Evolutionary conservation across 2,113 vertebrate species (phyloP).

Genomic region (Stigmatopora argus): DNA sequence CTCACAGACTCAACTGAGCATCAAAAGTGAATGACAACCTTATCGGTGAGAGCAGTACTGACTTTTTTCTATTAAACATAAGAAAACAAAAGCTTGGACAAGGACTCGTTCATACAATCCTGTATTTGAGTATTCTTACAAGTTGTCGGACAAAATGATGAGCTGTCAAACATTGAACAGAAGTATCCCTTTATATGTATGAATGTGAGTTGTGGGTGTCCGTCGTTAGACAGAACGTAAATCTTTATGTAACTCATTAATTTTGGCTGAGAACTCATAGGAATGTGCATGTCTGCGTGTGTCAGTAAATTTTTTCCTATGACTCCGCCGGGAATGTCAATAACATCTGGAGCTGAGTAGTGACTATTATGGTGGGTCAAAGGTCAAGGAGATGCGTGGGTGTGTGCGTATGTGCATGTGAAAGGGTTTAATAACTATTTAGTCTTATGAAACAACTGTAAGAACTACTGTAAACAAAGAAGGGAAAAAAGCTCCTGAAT

Average conservation of each 20-base stretch:
- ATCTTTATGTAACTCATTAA: neutral
- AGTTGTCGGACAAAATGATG: conserved; percentile 19
- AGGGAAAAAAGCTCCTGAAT: neutral
- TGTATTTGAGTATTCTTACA: conserved; percentile 19
- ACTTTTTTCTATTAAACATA: neutral
- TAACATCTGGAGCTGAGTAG: conserved; percentile 59
- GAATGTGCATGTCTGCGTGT: conserved; percentile 13
- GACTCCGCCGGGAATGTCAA: conserved; percentile 38
- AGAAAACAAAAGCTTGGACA: conserved; percentile 8
- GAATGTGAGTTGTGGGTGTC: neutral
- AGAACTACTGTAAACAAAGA: neutral
- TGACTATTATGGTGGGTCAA: conserved; percentile 47
- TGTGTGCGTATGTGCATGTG: conserved; percentile 5
- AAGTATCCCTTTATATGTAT: neutral
- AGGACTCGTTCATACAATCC: conserved; percentile 1
- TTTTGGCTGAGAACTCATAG: neutral
- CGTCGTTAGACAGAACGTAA: neutral
- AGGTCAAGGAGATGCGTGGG: conserved; percentile 40
- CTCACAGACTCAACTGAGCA: neutral
- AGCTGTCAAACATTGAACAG: conserved; percentile 9
- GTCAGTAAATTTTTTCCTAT: conserved; percentile 27
- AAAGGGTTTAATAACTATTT: conserved; percentile 1
- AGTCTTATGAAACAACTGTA: neutral
- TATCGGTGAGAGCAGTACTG: neutral
- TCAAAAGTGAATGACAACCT: neutral